Conservation (phyloP, 2,113 vertebrate species). For the Lanius collurio region DNA sequence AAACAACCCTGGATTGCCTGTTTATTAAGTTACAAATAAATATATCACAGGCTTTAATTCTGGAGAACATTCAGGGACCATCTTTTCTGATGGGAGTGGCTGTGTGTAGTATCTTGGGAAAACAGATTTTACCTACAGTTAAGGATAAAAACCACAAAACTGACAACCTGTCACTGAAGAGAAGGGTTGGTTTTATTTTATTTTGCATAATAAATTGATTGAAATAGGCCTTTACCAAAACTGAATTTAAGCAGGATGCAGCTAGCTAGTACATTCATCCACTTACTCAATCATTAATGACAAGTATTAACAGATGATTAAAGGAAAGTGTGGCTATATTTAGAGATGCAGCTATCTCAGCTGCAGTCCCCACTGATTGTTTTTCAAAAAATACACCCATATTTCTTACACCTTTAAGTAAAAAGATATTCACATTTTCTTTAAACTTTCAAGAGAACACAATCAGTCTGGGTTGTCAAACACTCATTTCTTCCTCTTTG, state of each 20-base stretch:
- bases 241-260: neutral
- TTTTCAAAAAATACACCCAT: neutral
- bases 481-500: neutral
- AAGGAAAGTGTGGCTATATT: neutral
- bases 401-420: neutral
- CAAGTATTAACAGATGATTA: slow-evolving; percentile 8
- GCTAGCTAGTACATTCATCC: neutral
- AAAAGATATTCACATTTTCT: neutral
- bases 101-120: neutral
- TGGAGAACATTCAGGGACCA: neutral
- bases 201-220: neutral
- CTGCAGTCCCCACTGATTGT: neutral
- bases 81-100: neutral
- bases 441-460: neutral
- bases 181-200: neutral
- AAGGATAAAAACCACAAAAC: neutral
- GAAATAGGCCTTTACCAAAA: neutral
- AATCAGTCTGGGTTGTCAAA: neutral
- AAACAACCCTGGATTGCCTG: neutral
- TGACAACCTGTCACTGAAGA: neutral
- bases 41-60: neutral
- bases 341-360: neutral
- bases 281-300: neutral
- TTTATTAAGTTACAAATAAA: neutral
- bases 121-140: neutral